Conservation (phyloP, 92 coral and sea anemone genomes). For the Epizoanthus illoricatus region DNA sequence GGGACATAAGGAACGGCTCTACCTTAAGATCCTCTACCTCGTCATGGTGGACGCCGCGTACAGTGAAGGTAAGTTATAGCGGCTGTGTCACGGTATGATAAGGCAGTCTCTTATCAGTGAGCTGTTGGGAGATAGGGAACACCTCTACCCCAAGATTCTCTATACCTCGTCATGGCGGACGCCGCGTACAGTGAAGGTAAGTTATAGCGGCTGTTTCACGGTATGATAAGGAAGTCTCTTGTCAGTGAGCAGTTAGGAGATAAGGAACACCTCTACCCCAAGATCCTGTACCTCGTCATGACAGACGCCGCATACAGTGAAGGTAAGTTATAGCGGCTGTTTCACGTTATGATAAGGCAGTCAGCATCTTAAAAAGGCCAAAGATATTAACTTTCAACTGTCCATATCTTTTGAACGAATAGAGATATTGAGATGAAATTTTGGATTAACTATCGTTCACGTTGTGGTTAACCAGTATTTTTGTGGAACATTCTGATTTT, state of each 20-base stretch:
- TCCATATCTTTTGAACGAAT: too few species aligned
- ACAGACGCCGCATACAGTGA: slow-evolving; percentile 96
- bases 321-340: slow-evolving; percentile 49
- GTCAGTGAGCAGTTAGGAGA: slow-evolving; percentile 91
- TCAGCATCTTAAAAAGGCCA: too few species aligned
- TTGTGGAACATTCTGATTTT: too few species aligned
- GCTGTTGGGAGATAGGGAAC: slow-evolving; percentile 91
- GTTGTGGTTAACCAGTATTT: too few species aligned
- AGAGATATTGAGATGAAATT: too few species aligned
- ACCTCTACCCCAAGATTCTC: slow-evolving; percentile 94
- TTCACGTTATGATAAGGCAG: too few species aligned
- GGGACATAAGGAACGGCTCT: slow-evolving; percentile 91
- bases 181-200: slow-evolving; percentile 95
- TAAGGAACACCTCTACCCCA: slow-evolving; percentile 94
- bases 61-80: slow-evolving; percentile 68
- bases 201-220: background rate
- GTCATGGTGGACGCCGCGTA: slow-evolving; percentile 98
- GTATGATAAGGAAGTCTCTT: too few species aligned
- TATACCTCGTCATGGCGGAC: slow-evolving; percentile 98
- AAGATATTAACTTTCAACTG: too few species aligned
- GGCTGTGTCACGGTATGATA: too few species aligned
- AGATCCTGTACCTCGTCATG: slow-evolving; percentile 94
- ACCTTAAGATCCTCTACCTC: slow-evolving; percentile 94
- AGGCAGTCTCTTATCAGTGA: slow-evolving; percentile 51
- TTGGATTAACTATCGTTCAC: too few species aligned